Base-by-base conservation (phyloP, 2,113 vertebrate species). In the Trinectes maculatus region DNA sequence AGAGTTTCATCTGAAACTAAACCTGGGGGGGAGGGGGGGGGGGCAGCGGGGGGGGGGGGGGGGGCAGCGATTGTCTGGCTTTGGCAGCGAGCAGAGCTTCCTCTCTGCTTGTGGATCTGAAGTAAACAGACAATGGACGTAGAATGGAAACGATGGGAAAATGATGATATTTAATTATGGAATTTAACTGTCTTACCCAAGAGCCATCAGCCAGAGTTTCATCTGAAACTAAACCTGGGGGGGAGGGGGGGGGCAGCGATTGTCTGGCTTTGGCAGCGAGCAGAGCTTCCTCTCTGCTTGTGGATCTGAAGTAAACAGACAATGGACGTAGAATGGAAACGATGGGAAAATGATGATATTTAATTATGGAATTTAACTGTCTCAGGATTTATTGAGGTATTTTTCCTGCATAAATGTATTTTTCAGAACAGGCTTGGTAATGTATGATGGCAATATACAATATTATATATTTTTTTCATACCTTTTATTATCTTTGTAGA, bases 251-350 rank as follows among this genome's bases (percentile, higher is more conserved):
- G 7, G 3, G 2, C 7, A 33, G 3, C 2, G 31, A 8, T 33
- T 33, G n/a, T 5, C 43, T 21, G n/a, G 2, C n/a, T 67, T 62
- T 62, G 54, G 62, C 71, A 56, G 15, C 15, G 44, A 42, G 31
- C 28, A 21, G 25, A 28, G 63, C 19, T 53, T 48, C 37, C 22
- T 31, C 42, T 28, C 47, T 13, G 22, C 33, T 58, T 64, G 42
- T 37, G 4, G 65, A 46, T 67, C 31, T 70, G 59, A 44, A 65
- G 36, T 61, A 40, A 44, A 21, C 4, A 54, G 24, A 73, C 21
- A n/a, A 16, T 34, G 36, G 56, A 25, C 15, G 18, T 54, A 46
- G n/a, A n/a, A n/a, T n/a, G n/a, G n/a, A n/a, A n/a, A n/a, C n/a
- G n/a, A n/a, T n/a, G n/a, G n/a, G n/a, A n/a, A n/a, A n/a, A n/a